A percentile compares a stretch with the other conserved stretches of the same genome.
Evolutionary conservation across 2,888 invertebrate species (phyloP).

Genomic region (Ariolimax columbianus): DNA sequence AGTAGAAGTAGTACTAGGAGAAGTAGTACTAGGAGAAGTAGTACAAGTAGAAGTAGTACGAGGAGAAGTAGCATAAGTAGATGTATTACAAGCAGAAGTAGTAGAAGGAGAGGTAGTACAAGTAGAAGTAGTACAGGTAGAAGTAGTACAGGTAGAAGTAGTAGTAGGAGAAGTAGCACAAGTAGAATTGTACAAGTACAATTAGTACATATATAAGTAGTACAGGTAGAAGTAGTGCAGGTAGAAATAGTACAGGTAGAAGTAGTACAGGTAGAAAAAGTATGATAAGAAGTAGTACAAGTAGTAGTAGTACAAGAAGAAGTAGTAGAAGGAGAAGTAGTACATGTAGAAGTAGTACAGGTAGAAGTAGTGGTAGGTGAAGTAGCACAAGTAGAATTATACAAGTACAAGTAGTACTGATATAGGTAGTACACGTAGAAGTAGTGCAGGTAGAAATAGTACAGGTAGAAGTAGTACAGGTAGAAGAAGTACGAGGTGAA

Average conservation of each 20-base stretch:
- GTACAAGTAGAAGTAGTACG: conserved; percentile 11
- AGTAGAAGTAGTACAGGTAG: conserved; percentile 20
- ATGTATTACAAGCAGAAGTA: conserved; percentile 24
- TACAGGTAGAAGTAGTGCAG: background rate
- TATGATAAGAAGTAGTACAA: background rate
- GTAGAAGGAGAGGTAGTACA: background rate
- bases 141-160: conserved; percentile 14
- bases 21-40: background rate
- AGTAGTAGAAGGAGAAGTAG: conserved; percentile 22
- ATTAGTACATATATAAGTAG: background rate
- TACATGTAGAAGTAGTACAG: background rate
- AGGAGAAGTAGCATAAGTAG: conserved; percentile 20
- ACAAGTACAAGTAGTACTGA: background rate
- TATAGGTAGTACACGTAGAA: conserved; percentile 1
- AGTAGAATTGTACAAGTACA: conserved; percentile 15
- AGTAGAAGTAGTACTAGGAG: conserved; percentile 21
- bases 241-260: background rate
- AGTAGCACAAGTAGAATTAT: background rate
- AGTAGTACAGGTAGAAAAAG: background rate
- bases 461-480: conserved; percentile 5
- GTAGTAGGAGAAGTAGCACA: conserved; percentile 10
- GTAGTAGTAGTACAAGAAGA: background rate
- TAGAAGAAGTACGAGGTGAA: background rate
- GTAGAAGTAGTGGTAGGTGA: conserved; percentile 1
- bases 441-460: background rate